Conservation (phyloP, 2,113 vertebrate species). For the Notarius quadriscutis region DNA sequence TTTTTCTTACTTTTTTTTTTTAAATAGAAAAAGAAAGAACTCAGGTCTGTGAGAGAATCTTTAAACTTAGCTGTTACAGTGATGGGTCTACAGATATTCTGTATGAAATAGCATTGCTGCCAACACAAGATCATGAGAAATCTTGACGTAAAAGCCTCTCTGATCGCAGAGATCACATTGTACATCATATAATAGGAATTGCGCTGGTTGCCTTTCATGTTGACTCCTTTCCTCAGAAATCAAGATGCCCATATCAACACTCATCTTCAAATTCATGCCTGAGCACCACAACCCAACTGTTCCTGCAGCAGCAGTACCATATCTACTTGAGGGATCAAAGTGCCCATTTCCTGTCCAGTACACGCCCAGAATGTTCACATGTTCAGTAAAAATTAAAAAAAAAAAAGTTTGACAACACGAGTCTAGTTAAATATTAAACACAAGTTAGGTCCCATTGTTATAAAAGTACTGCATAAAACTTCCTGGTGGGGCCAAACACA, state of each 20-base stretch:
- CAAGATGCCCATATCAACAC: not conserved
- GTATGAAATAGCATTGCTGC: not conserved
- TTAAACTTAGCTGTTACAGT: not conserved
- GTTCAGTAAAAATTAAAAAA: not conserved
- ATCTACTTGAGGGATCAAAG: not conserved
- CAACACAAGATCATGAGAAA: not conserved
- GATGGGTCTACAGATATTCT: not conserved
- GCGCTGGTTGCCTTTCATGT: not conserved
- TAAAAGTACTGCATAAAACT: not conserved
- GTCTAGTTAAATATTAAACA: not conserved
- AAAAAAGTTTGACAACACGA: not conserved
- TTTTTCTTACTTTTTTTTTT: not conserved
- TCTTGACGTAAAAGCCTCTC: not conserved
- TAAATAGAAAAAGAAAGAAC: not conserved
- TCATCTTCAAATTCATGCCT: not conserved
- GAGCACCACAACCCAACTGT: too few species aligned
- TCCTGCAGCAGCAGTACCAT: too few species aligned
- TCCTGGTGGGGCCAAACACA: not conserved
- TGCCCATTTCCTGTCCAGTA: not conserved
- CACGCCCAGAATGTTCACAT: not conserved
- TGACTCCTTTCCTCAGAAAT: not conserved
- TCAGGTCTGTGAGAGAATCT: accelerated
- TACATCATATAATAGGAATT: not conserved
- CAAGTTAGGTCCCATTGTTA: not conserved
- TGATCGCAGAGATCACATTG: not conserved